phyloP scores from a whole-genome alignment of 2,888 invertebrate species.

The Gasteruption jaculator region DNA sequence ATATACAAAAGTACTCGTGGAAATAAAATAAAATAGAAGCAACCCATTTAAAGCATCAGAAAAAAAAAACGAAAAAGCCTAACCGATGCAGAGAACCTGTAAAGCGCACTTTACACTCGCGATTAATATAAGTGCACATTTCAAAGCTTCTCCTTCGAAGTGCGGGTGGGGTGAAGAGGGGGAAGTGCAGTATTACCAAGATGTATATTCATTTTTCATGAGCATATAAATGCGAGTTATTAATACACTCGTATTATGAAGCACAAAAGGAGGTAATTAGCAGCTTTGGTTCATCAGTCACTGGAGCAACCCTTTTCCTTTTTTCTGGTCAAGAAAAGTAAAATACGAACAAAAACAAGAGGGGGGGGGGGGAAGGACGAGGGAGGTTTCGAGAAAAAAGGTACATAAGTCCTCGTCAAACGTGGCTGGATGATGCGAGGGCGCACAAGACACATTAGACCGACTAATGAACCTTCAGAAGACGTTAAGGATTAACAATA shows the following conservation, averaged over 20 bases:
- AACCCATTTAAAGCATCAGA: no score
- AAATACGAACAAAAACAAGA: conserved; percentile 7
- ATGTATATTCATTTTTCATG: conserved; percentile 44
- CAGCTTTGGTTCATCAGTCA: conserved; percentile 47
- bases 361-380: conserved; percentile 18
- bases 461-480: conserved; percentile 41
- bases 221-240: conserved; percentile 45
- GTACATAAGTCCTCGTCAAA: conserved; percentile 26
- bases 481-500: conserved; percentile 20
- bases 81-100: no score
- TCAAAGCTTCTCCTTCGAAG: conserved; percentile 16
- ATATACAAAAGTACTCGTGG: no score
- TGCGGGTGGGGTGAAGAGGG: conserved; percentile 13
- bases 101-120: no score
- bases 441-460: conserved; percentile 41
- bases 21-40: no score
- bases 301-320: conserved; percentile 25
- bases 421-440: conserved; percentile 25
- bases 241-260: conserved; percentile 43
- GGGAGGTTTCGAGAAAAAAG: conserved; percentile 23
- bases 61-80: no score
- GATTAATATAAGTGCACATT: no score
- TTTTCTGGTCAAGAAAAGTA: conserved; percentile 15
- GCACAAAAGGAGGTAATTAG: conserved; percentile 48
- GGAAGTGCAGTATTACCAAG: conserved; percentile 24